Conservation (phyloP, 2,113 vertebrate species). For the Isichthys henryi region DNA sequence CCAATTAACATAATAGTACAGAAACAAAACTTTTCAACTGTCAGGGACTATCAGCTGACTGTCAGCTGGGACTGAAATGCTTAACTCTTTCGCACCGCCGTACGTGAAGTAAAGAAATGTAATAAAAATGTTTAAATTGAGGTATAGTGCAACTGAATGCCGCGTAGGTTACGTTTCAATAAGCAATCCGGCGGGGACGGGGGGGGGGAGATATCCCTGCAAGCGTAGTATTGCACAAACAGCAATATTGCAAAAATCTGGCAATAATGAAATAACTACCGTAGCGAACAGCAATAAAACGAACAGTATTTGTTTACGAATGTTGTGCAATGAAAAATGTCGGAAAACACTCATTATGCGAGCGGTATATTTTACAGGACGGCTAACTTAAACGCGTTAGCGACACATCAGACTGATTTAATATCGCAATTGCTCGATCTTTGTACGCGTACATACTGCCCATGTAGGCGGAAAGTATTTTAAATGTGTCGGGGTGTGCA, state of each 20-base stretch:
- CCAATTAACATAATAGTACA: conserved; percentile 86
- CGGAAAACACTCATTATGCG: neutral
- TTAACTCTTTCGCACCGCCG: conserved; percentile 49
- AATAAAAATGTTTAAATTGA: neutral
- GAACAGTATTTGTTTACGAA: neutral
- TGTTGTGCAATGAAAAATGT: neutral
- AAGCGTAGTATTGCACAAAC: neutral
- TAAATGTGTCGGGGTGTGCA: neutral
- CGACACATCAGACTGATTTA: neutral
- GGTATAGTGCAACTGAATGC: neutral
- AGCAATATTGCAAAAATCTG: neutral
- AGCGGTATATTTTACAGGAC: neutral
- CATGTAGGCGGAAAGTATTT: neutral
- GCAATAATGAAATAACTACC: neutral
- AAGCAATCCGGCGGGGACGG: neutral
- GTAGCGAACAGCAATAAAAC: neutral
- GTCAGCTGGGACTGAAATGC: conserved; percentile 56
- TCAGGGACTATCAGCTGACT: conserved; percentile 71
- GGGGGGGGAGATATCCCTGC: neutral
- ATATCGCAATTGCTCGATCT: neutral
- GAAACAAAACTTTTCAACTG: conserved; percentile 82
- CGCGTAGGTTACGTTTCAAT: neutral
- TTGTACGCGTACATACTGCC: neutral
- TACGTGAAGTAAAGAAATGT: neutral
- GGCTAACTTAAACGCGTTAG: neutral